A percentile compares a stretch with the other conserved stretches of the same genome.
Conservation (phyloP, 1,140 invertebrate genomes). For the Microvelia longipes region DNA sequence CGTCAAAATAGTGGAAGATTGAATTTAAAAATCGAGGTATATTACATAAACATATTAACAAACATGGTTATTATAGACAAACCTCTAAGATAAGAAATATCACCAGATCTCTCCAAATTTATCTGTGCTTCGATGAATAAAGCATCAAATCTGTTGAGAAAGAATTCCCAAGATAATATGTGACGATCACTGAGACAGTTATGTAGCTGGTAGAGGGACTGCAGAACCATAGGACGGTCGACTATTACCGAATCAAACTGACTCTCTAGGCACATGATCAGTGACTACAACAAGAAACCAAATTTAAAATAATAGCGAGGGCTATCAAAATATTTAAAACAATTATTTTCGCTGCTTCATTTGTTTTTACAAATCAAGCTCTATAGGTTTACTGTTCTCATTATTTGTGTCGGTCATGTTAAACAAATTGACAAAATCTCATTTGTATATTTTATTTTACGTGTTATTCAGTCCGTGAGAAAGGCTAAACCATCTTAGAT, state of each 20-base stretch:
- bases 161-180: slow-evolving; percentile 95
- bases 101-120: slow-evolving; percentile 60
- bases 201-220: slow-evolving; percentile 85
- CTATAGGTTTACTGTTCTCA: too few species aligned
- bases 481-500: too few species aligned
- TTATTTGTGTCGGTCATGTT: too few species aligned
- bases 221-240: slow-evolving; percentile 93
- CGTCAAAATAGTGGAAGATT: too few species aligned
- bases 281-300: slow-evolving; percentile 48
- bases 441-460: too few species aligned
- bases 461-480: too few species aligned
- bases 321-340: neutral
- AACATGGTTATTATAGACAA: too few species aligned
- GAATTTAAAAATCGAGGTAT: too few species aligned
- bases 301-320: slow-evolving; percentile 16
- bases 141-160: slow-evolving; percentile 90
- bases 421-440: too few species aligned
- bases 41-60: too few species aligned
- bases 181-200: slow-evolving; percentile 79
- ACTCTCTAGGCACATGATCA: slow-evolving; percentile 73
- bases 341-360: too few species aligned
- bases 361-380: too few species aligned
- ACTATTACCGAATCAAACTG: slow-evolving; percentile 90
- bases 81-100: slow-evolving; percentile 70
- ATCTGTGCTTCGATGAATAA: slow-evolving; percentile 91